Conservation (phyloP, 2,113 vertebrate genomes). For the Paracanthobrama guichenoti region DNA sequence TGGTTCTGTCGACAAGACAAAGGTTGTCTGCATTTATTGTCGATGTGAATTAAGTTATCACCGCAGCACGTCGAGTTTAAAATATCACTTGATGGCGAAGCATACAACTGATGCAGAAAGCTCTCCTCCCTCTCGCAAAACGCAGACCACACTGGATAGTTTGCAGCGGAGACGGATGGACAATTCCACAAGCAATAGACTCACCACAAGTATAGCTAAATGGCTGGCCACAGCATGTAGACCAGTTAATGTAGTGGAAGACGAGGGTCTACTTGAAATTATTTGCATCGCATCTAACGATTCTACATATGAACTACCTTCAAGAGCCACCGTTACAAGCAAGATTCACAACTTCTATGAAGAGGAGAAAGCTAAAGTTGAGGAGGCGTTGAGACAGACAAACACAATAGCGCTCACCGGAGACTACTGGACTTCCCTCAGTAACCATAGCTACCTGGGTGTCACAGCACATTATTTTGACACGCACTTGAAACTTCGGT, state of each 20-base stretch:
- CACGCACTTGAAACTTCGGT: background rate
- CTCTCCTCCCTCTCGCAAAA: background rate
- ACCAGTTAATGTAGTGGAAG: constrained; percentile 40
- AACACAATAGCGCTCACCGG: background rate
- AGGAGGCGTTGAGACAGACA: constrained; percentile 24
- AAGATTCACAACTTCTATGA: background rate
- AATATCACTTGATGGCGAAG: background rate
- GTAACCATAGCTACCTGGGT: constrained; percentile 34
- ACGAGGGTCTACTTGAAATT: constrained; percentile 42
- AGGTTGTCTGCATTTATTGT: background rate
- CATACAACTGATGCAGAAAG: background rate
- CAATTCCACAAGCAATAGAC: background rate
- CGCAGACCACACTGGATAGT: background rate
- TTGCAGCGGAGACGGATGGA: background rate
- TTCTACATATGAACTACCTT: background rate
- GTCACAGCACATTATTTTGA: background rate
- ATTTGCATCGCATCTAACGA: constrained; percentile 41
- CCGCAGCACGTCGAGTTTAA: background rate
- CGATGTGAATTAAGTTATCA: background rate
- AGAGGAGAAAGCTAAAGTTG: background rate
- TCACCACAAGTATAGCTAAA: constrained; percentile 37
- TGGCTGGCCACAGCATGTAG: constrained; percentile 47
- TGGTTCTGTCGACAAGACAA: background rate
- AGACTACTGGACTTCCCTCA: constrained; percentile 32
- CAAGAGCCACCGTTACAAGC: background rate